Percentiles rank a stretch among this genome's conserved stretches.
These are phyloP conservation scores for Oscheius sp. DNA, from an alignment of 1,140 invertebrate genomes.

Conservation along the genomic window DNA sequence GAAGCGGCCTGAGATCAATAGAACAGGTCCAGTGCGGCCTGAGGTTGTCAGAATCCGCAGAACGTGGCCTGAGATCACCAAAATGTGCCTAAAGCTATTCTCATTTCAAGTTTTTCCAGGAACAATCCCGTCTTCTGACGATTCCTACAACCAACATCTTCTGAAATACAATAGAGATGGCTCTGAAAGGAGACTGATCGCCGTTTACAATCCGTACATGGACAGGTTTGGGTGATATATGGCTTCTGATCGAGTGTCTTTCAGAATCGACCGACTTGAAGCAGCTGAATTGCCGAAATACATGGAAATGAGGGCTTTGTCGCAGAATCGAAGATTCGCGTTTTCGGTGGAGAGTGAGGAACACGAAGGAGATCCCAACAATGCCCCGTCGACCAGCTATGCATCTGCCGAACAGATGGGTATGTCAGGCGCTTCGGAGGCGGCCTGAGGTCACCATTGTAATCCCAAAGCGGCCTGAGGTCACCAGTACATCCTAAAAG, in stretches of 20 bases:
- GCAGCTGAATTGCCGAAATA: not conserved
- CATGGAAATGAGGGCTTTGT: not conserved
- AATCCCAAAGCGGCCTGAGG: too few species aligned
- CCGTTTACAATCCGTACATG: not conserved
- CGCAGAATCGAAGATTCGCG: not conserved
- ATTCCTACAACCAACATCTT: constrained; percentile 10
- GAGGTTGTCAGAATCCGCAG: too few species aligned
- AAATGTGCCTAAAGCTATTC: too few species aligned
- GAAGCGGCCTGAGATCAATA: too few species aligned
- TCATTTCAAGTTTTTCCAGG: not conserved
- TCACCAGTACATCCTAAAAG: too few species aligned
- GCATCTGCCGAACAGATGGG: constrained; percentile 14
- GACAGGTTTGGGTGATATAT: not conserved
- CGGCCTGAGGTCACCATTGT: too few species aligned
- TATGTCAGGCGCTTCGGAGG: not conserved
- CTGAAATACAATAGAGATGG: not conserved
- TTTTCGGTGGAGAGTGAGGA: too few species aligned
- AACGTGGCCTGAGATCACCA: too few species aligned
- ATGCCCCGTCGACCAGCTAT: not conserved
- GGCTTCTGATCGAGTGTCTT: not conserved
- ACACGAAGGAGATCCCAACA: too few species aligned
- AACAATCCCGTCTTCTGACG: not conserved
- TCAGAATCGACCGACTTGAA: not conserved
- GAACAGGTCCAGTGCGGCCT: too few species aligned
- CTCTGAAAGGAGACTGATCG: not conserved